A percentile compares a stretch with the other conserved stretches of the same genome.
phyloP scores from a whole-genome alignment of 2,113 vertebrate species.

The Tachysurus fulvidraco region DNA sequence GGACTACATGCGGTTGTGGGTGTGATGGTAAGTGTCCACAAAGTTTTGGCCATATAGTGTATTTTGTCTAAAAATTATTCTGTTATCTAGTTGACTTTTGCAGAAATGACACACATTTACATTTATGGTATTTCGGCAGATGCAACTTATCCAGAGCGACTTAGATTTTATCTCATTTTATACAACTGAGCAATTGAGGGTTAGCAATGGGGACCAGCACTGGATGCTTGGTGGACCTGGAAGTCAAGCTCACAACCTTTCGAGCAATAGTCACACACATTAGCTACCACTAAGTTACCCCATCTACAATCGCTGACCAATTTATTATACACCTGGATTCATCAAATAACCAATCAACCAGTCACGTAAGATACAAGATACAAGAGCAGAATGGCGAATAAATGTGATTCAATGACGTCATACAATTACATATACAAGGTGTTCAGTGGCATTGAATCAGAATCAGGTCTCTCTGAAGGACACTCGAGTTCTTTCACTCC shows the following conservation, averaged over 20 bases:
- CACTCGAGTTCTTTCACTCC: no score
- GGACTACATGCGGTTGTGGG: neutral
- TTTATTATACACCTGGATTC: neutral
- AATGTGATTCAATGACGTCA: neutral
- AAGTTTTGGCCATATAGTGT: neutral
- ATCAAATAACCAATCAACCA: neutral
- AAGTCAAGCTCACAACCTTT: no score
- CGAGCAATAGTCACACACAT: no score
- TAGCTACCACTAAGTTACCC: no score
- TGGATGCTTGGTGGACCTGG: no score
- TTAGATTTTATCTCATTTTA: no score
- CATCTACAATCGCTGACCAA: neutral
- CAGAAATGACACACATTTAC: neutral
- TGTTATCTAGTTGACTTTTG: neutral
- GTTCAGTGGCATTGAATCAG: neutral
- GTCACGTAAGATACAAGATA: neutral
- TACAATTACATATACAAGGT: neutral
- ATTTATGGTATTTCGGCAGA: no score
- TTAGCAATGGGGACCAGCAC: no score
- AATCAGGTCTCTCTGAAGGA: neutral
- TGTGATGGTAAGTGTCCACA: neutral
- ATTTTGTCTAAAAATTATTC: neutral
- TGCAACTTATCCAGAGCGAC: no score
- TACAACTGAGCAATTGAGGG: no score
- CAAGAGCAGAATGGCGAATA: neutral